Base-by-base conservation (phyloP, 2,113 vertebrate genomes). In the Craseonycteris thonglongyai region DNA sequence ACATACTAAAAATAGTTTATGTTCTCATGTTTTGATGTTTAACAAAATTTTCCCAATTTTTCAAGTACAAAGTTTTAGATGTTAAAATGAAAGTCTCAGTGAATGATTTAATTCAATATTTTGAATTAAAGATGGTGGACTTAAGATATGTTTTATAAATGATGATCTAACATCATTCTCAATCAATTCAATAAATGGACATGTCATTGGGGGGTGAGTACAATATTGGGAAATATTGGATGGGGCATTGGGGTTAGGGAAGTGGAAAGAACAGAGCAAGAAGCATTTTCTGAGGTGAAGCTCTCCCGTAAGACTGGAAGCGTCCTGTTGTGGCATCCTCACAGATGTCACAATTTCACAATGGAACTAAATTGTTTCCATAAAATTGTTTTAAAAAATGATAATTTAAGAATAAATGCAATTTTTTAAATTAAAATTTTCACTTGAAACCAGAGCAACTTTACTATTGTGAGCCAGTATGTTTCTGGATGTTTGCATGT, bases 211-310 rank as follows among this genome's bases (percentile, higher is more conserved):
- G 45, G 24, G 19, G 26, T 38, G 30, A 11, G 4, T 58, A 30
- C 47, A 5, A 28, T 35, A 26, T 38, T 63, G 28, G 2, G 38
- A 71, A 35, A 76, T 13, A 33, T 10, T 33, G 9, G 28, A 21
- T 58, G 2, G 6, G n/a, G 13, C 0, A 0, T 11, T 16, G 3
- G 2, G 1, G 0, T 33, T 49, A 51, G 45, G 19, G 5, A 33
- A 42, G 0, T 65, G 11, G 21, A 28, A 58, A 63, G 18, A 12
- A 68, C 5, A 59, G 35, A 86, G 24, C 8, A 12, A 21, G 10
- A 3, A 38, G 0, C 6, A 21, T 4, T 33, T 7, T 22, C 24
- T 63, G 58, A 3, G 3, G 1, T 68, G 33, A 59, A 33, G 8
- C 1, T 2, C 13, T 9, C 7, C 56, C 3, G 10, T 21, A 33